Evolutionary conservation across 1,140 invertebrate genomes (phyloP), one percentile per base, ranked within the genome.

Genomic region (Phocides pigmalion): DNA sequence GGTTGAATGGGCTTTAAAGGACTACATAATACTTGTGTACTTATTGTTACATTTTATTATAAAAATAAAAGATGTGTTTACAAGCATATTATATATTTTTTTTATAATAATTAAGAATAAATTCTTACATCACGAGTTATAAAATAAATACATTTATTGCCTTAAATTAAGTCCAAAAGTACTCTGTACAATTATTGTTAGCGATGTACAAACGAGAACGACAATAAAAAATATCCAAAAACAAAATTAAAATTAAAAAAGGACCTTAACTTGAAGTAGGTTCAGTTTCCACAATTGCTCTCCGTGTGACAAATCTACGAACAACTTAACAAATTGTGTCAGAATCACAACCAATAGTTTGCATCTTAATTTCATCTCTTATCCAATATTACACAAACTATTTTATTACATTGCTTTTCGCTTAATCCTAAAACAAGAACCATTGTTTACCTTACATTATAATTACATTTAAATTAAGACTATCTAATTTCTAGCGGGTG

Each of bases 111-210:
- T 90, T 90, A 90, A 88, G 87, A 89, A 89, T 90, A 90, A 90
- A 90, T 90, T 90, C 88, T 90, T 90, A 90, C 87, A 90, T 90
- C 88, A 88, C 87, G 81, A 90, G 87, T 89, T 90, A 90, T 90
- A 90, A 90, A 90, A 90, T 90, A 90, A 90, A 90, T 90, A 90
- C 88, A 89, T 90, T 90, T 90, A 90, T 89, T 89, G 85, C 88
- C 88, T 89, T 90, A 89, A 90, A 88, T 88, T 90, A 90, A 90
- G 86, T 90, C 83, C 85, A 85, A 90, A 90, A 90, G 84, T 89
- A 89, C 82, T 90, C 88, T 90, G 88, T 90, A 90, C 88, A 90
- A 81, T 88, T 88, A 90, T 89, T 90, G 88, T 89, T 90, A 90
- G 88, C 81, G 88, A 90, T 91, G 87, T 91, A 91, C 87, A 91